These are phyloP conservation scores for Hermetia illucens DNA, from an alignment of 1,140 invertebrate genomes.

Conservation along the genomic window DNA sequence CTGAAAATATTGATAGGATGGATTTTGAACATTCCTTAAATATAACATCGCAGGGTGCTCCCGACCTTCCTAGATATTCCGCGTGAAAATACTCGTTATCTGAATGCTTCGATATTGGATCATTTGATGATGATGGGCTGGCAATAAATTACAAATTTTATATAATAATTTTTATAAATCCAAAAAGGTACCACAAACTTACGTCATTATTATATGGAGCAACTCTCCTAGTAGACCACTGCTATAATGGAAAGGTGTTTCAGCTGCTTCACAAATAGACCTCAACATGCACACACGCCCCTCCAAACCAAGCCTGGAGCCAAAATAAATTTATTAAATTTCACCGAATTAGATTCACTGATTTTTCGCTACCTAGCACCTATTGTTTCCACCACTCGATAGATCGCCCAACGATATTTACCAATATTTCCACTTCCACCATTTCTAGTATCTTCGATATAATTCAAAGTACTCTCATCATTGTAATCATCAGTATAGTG, in stretches of 20 bases:
- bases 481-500: too few species aligned
- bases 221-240: constrained; percentile 54
- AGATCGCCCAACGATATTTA: constrained; percentile 24
- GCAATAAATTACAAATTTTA: constrained; percentile 2
- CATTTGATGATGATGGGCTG: constrained; percentile 48
- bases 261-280: constrained; percentile 58
- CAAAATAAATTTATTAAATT: constrained; percentile 9
- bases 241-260: constrained; percentile 45
- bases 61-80: constrained; percentile 41
- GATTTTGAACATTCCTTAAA: constrained; percentile 48
- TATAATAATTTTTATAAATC: background rate
- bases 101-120: constrained; percentile 41
- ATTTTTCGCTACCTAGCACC: constrained; percentile 10
- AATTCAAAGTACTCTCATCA: too few species aligned
- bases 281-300: constrained; percentile 55
- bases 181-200: constrained; percentile 22
- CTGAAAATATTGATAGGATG: constrained; percentile 44
- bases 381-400: constrained; percentile 21
- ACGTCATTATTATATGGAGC: constrained; percentile 54
- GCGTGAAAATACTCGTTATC: constrained; percentile 57
- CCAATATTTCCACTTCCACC: background rate
- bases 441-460: background rate
- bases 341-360: background rate
- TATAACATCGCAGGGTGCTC: constrained; percentile 37
- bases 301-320: constrained; percentile 39